Evolutionary conservation across 2,113 vertebrate genomes (phyloP).

Genomic region (Mobula birostris): DNA sequence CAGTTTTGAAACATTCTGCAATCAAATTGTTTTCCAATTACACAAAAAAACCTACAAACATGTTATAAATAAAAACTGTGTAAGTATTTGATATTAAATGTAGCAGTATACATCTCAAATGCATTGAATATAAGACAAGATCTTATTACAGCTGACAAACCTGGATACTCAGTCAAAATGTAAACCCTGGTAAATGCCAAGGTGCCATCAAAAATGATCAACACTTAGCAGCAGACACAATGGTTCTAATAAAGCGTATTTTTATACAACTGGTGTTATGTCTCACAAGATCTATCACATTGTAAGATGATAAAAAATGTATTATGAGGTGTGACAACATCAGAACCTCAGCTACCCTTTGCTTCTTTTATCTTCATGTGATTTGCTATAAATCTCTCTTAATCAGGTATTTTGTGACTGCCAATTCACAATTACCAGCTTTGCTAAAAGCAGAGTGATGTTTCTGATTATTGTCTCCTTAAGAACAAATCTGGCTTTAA

Average conservation of each 20-base stretch:
- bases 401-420: not conserved
- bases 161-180: not conserved
- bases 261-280: not conserved
- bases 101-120: not conserved
- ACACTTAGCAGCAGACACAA: not conserved
- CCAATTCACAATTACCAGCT: not conserved
- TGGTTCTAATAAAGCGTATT: not conserved
- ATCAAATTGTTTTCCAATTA: not conserved
- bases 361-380: not conserved
- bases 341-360: not conserved
- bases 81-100: not conserved
- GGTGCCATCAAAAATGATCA: not conserved
- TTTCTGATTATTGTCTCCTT: not conserved
- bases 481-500: not conserved
- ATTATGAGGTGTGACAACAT: not conserved
- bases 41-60: not conserved
- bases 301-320: constrained; percentile 14
- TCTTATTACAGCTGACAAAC: not conserved
- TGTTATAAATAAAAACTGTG: not conserved
- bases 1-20: not conserved
- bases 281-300: not conserved
- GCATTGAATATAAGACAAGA: not conserved
- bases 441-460: not conserved
- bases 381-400: not conserved
- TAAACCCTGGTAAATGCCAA: not conserved